Evolutionary conservation across 2,797 vertebrate species (phyloP), one percentile per base, ranked within the genome.

Genomic region (Pelochelys cantorii): DNA sequence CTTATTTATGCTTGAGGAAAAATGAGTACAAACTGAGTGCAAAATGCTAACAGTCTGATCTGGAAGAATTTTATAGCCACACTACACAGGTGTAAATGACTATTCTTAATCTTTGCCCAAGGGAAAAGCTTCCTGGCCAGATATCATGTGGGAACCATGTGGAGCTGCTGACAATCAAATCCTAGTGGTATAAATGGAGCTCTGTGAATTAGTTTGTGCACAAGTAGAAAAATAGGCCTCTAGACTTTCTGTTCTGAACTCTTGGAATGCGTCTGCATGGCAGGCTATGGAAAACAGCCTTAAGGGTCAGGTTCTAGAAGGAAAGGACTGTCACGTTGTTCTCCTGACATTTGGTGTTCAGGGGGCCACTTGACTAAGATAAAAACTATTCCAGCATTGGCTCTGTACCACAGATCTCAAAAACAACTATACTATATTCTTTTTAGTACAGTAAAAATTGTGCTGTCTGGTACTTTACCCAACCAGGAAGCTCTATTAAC

Each of bases 1-100:
- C 92, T 27, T 75, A 75, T 48, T 96, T 96, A 91, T 53, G 20
- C 14, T 86, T 11, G 88, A 80, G 60, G 42, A 75, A 94, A 88
- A 88, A 90, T 34, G 42, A 95, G 75, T 17, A 80, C 77, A 74
- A 88, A 59, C 55, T 81, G 56, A 90, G 54, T 17, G 83, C 20
- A 86, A 80, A 90, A 85, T 1, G 5, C 54, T 88, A 68, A 80
- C 10, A 2, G 56, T 84, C 56, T 89, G 83, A 88, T 81, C 89
- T 23, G 11, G 48, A 57, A 85, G 11, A 1, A 7, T 25, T 94
- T 42, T 90, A 83, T 31, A 37, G 42, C 56, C 54, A 52, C 0
- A 59, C 34, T 54, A 23, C 90, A 83, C 2, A 53, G 54, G 6
- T 92, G 52, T 53, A 77, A 93, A 84, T 3, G 62, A 25, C 31